phyloP scores from a whole-genome alignment of 1,140 invertebrate genomes.

The Pygmarrhopalites habei region DNA sequence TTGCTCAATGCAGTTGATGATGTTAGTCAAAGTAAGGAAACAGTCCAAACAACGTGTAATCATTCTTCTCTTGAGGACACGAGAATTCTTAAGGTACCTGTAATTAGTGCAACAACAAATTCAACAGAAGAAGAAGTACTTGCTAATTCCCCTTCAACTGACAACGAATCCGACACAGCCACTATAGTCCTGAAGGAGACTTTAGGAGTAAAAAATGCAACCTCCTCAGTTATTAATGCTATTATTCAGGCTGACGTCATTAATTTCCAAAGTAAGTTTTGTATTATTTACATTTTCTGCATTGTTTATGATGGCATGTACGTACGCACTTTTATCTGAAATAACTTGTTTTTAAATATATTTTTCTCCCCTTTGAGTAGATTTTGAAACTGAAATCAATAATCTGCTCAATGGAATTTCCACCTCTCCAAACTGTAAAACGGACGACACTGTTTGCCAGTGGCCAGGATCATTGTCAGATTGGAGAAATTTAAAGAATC shows the following conservation, averaged over 20 bases:
- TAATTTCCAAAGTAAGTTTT: conserved; percentile 1
- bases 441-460: not conserved
- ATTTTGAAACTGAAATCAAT: conserved; percentile 6
- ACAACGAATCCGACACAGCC: too few relatives aligned
- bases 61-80: not conserved
- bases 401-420: not conserved
- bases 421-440: not conserved
- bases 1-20: too few relatives aligned
- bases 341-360: too few relatives aligned
- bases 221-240: not conserved
- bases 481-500: conserved; percentile 11
- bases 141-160: too few relatives aligned
- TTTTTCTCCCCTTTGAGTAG: not conserved
- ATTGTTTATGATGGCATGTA: too few relatives aligned
- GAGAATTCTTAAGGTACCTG: conserved; percentile 1
- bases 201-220: too few relatives aligned
- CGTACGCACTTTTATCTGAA: too few relatives aligned
- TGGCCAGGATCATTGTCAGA: not conserved
- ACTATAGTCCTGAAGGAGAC: too few relatives aligned
- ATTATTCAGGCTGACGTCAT: not conserved
- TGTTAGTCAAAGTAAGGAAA: too few relatives aligned
- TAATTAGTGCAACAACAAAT: not conserved
- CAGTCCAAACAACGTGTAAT: not conserved
- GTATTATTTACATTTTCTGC: too few relatives aligned
- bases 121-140: not conserved